phyloP scores from a whole-genome alignment of 2,113 vertebrate species.

The Neolamprologus kungweensis region DNA sequence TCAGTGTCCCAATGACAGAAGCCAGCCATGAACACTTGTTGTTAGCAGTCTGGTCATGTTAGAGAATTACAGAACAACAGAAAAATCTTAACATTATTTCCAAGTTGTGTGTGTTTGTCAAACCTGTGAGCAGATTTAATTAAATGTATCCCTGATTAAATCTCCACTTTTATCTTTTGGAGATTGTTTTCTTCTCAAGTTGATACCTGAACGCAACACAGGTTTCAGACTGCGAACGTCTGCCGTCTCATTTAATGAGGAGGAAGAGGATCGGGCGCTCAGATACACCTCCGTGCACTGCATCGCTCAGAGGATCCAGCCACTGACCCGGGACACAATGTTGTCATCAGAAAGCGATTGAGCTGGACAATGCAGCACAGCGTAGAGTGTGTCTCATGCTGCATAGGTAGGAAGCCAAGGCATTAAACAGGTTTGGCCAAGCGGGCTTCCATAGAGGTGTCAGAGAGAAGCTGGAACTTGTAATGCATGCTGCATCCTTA shows the following conservation, averaged over 20 bases:
- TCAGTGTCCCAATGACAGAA: neutral
- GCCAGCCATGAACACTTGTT: neutral
- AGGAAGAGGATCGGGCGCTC: neutral
- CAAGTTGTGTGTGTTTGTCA: neutral
- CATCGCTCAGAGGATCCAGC: neutral
- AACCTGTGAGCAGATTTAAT: neutral
- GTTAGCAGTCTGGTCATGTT: neutral
- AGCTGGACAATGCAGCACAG: neutral
- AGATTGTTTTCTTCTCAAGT: neutral
- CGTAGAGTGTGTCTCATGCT: neutral
- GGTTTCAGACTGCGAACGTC: neutral
- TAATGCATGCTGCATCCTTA: constrained; percentile 53
- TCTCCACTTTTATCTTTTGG: neutral
- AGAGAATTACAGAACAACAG: neutral
- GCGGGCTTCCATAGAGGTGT: constrained; percentile 17
- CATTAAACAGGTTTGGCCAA: neutral
- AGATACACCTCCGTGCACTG: neutral
- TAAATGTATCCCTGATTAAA: neutral
- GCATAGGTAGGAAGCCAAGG: neutral
- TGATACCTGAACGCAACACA: neutral
- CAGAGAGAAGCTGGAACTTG: constrained; percentile 47
- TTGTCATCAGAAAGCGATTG: neutral
- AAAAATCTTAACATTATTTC: neutral
- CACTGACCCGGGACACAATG: neutral
- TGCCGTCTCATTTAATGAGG: neutral